Conservation (phyloP, 2,797 vertebrate genomes). For the Oreochromis mossambicus region DNA sequence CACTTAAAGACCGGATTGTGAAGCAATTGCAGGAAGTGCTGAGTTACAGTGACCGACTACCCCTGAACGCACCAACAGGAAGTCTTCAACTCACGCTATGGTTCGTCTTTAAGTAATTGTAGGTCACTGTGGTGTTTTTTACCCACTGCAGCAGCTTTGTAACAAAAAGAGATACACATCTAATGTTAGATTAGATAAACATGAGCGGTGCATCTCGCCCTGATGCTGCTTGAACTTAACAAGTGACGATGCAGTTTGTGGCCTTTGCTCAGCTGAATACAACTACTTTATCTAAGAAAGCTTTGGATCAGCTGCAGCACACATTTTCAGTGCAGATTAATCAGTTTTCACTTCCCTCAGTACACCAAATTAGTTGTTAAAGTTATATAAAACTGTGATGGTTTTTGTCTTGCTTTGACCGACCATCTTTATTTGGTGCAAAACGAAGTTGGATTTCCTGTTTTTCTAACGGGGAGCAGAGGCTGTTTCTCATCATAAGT, state of each 20-base stretch:
- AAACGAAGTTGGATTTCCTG: not conserved
- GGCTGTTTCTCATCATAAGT: not conserved
- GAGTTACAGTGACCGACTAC: not conserved
- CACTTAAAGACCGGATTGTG: not conserved
- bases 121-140: not conserved
- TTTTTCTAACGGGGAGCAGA: not conserved
- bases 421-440: not conserved
- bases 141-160: not conserved
- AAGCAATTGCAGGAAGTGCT: not conserved
- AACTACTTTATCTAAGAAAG: not conserved
- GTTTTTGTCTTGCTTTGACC: not conserved
- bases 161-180: not conserved
- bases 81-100: not conserved
- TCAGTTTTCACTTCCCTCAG: not conserved
- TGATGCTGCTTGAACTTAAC: not conserved
- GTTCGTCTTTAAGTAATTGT: not conserved
- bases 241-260: not conserved
- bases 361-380: not conserved
- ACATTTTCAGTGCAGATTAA: not conserved
- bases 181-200: not conserved
- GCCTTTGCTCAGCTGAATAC: not conserved
- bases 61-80: not conserved
- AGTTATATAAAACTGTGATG: not conserved
- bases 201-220: not conserved
- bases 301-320: not conserved